Conservation (phyloP, 2,888 invertebrate species). For the Rhagophthalmus giganteus region DNA sequence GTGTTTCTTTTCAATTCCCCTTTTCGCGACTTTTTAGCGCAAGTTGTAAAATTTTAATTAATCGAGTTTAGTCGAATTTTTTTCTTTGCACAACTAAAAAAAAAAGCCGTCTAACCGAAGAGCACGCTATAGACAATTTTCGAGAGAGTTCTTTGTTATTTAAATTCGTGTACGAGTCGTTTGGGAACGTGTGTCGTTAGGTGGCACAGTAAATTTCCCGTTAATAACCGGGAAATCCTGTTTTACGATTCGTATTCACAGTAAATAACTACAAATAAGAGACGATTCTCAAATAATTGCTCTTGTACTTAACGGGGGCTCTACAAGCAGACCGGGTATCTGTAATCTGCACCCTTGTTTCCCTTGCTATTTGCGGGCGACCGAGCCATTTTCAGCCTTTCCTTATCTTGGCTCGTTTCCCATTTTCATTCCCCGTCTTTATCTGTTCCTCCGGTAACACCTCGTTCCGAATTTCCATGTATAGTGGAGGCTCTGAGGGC, state of each 20-base stretch:
- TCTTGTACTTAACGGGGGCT: slow-evolving; percentile 49
- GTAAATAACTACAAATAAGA: slow-evolving; percentile 37
- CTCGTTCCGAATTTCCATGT: slow-evolving; percentile 47
- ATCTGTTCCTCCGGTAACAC: slow-evolving; percentile 46
- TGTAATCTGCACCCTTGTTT: slow-evolving; percentile 55
- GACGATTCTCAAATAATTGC: slow-evolving; percentile 50
- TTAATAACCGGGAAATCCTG: slow-evolving; percentile 24
- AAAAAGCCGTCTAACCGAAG: no score
- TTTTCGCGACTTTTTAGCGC: no score
- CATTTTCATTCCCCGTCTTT: slow-evolving; percentile 43
- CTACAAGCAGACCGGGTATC: slow-evolving; percentile 51
- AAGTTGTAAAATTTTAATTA: no score
- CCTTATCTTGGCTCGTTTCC: slow-evolving; percentile 35
- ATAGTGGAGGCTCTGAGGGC: slow-evolving; percentile 41
- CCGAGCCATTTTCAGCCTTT: slow-evolving; percentile 50
- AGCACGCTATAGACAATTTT: no score
- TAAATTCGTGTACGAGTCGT: slow-evolving; percentile 12
- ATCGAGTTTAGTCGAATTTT: no score
- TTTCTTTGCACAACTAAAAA: no score
- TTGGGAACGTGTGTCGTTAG: slow-evolving; percentile 19
- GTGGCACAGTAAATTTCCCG: slow-evolving; percentile 18
- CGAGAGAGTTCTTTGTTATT: slow-evolving; percentile 9
- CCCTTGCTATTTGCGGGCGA: slow-evolving; percentile 54
- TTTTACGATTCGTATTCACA: slow-evolving; percentile 28
- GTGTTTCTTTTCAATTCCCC: no score